phyloP scores from a whole-genome alignment of 2,797 vertebrate genomes.

The Parotocinclus haroldoi region DNA sequence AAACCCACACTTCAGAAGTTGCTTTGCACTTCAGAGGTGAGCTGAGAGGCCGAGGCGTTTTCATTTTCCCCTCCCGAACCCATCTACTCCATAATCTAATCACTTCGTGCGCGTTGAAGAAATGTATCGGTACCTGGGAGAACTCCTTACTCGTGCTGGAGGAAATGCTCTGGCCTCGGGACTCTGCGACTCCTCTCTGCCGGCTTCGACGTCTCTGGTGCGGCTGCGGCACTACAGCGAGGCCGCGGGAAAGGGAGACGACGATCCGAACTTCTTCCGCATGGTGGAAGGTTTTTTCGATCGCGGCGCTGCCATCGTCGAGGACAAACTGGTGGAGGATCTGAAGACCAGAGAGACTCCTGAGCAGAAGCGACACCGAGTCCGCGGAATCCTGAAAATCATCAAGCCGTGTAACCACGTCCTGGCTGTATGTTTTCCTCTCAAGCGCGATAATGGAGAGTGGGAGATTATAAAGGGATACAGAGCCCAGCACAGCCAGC shows the following conservation, averaged over 20 bases:
- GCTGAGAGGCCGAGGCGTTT: slow-evolving; percentile 29
- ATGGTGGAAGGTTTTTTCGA: slow-evolving; percentile 98
- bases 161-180: slow-evolving; percentile 61
- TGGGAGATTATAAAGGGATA: slow-evolving; percentile 93
- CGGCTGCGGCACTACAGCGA: slow-evolving; percentile 80
- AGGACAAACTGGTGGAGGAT: slow-evolving; percentile 88
- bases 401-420: slow-evolving; percentile 97
- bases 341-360: slow-evolving; percentile 79
- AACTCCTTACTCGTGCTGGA: slow-evolving; percentile 67
- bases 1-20: slow-evolving; percentile 27
- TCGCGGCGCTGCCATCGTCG: slow-evolving; percentile 86
- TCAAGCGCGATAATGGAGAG: slow-evolving; percentile 87
- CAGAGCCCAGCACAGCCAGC: slow-evolving; percentile 95
- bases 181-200: slow-evolving; percentile 58
- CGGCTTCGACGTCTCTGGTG: slow-evolving; percentile 60
- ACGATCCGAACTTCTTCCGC: slow-evolving; percentile 92
- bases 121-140: slow-evolving; percentile 84
- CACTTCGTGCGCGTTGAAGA: not conserved
- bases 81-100: not conserved
- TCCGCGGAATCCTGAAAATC: slow-evolving; percentile 88
- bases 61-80: not conserved
- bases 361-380: slow-evolving; percentile 83
- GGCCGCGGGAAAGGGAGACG: slow-evolving; percentile 65
- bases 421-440: slow-evolving; percentile 86
- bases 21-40: slow-evolving; percentile 30